These are phyloP conservation scores for Apotomis capreana DNA, from an alignment of 2,888 invertebrate genomes.

Conservation along the genomic window DNA sequence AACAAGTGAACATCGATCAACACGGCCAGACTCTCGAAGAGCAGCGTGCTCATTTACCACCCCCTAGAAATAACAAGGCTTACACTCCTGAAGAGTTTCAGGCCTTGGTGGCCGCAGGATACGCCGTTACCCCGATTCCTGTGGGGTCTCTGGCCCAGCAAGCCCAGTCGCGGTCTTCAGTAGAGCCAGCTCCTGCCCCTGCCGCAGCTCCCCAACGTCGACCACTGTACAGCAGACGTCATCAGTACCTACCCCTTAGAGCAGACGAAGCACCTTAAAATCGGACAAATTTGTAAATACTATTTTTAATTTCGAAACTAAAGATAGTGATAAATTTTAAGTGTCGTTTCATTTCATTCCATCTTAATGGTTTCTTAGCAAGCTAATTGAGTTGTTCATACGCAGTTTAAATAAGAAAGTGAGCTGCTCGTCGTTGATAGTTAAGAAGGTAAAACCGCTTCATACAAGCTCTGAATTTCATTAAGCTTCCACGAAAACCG, in stretches of 20 bases:
- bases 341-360: constrained; percentile 31
- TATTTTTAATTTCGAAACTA: constrained; percentile 66
- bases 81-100: constrained; percentile 81
- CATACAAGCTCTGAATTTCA: constrained; percentile 4
- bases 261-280: constrained; percentile 76
- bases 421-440: not conserved
- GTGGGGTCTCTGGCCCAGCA: constrained; percentile 65
- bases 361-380: not conserved
- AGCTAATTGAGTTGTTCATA: not conserved
- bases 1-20: constrained; percentile 47
- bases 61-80: constrained; percentile 78
- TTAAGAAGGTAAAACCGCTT: not conserved
- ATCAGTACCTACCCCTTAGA: constrained; percentile 75
- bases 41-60: constrained; percentile 73
- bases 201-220: constrained; percentile 51
- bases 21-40: constrained; percentile 66
- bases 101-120: constrained; percentile 77
- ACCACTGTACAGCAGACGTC: constrained; percentile 63
- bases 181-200: constrained; percentile 58
- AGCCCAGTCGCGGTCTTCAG: constrained; percentile 72
- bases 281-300: constrained; percentile 63
- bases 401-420: not conserved
- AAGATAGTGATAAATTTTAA: constrained; percentile 60
- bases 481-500: constrained; percentile 9
- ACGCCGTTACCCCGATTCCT: constrained; percentile 78